Evolutionary conservation across 2,797 vertebrate species (phyloP), one percentile per base, ranked within the genome.

Genomic region (Harpagifer antarcticus): DNA sequence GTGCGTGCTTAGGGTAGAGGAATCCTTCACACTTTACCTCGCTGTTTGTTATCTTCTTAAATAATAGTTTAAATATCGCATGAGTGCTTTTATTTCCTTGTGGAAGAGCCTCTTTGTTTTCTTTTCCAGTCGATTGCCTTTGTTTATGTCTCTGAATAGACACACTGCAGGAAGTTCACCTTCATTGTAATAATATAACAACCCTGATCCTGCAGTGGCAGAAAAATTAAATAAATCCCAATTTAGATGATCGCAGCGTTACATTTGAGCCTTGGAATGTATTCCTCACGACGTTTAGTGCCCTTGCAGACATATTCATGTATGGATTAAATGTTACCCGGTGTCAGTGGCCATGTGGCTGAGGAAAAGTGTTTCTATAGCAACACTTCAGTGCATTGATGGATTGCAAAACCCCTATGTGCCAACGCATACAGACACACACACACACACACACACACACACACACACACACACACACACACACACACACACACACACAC

Each of bases 321-420:
- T 80, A 72, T 69, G 57, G 77, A 83, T 83, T 79, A 79, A 81
- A 76, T 72, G 49, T 74, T 74, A 63, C 60, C 57, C 23, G 3
- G 60, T 69, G 72, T 86, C 71, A 70, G 64, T 33, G 61, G 61
- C 50, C 19, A 19, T 65, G 62, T 57, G 53, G 58, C 69, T 72
- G 64, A 79, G 70, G 23, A 40, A 70, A 82, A 56, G 53, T 31
- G 87, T 90, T 92, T 84, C 88, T 86, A 90, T 87, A 82, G 87
- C 83, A 88, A 89, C 88, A n/a, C 68, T 56, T 50, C 66, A 57
- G 76, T 9, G 10, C 72, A 68, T 19, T 62, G 72, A 87, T 83
- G 47, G 70, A 82, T 79, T 66, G 56, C 53, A 58, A 81, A 84
- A 69, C 61, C 58, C 62, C 52, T 55, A 52, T 56, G 56, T 72